Evolutionary conservation across 2,888 invertebrate genomes (phyloP), one percentile per base, ranked within the genome.

Genomic region (Drosophila kokeensis): DNA sequence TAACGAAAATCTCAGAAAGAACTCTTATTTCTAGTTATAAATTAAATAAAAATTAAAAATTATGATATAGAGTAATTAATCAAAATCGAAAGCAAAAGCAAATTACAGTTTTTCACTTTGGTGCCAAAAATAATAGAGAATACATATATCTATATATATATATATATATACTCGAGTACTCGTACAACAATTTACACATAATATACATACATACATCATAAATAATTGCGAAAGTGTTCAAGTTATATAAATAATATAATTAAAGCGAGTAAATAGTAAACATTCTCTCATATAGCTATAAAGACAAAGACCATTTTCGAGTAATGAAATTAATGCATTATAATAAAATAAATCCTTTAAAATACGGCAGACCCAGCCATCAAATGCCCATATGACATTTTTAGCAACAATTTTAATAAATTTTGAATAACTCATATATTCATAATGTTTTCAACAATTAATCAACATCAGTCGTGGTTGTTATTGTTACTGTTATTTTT

Each of bases 351-450:
- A 40, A 69, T 55, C 63, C 63, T 66, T 68, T 66, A 60, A 60
- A 78, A 69, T 54, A 78, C 58, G 69, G 74, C 68, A 76, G 27
- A 66, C 69, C 70, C 62, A 55, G 64, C 55, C 49, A 64, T 61
- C 11, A 45, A 58, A 66, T 57, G 76, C 70, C 63, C 63, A 67
- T 67, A 42, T 32, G 73, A 80, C 73, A 81, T 90, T 89, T 90
- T 90, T 90, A 91, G 83, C 82, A 78, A 89, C 79, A 86, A 90
- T 90, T 90, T 90, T 88, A 88, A 90, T 89, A 89, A 89, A 90
- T 81, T 90, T 90, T 81, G 77, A 89, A 83, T 73, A 78, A 84
- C 78, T 89, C 86, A 83, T 84, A 84, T 72, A 84, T 72, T 81
- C 81, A 77, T 49, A 69, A 69, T 60, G 54, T 59, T 65, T 62